Base-by-base conservation (phyloP, 2,113 vertebrate species). In the Laterallus jamaicensis region DNA sequence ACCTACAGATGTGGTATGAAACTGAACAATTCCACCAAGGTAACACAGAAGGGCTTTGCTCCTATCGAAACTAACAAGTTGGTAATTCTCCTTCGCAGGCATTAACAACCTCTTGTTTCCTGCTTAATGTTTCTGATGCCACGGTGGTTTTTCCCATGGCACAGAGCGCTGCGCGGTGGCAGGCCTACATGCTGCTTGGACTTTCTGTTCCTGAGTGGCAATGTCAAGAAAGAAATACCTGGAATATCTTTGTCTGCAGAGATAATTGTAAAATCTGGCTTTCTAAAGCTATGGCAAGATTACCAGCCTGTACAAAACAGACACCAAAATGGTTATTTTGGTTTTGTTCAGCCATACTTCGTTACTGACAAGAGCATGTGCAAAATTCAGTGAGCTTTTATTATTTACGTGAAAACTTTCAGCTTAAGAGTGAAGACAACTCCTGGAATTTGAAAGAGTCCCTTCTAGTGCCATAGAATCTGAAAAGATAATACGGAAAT, bases 1-100 rank as follows among this genome's bases (percentile, higher is more conserved):
- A 97, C 98, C 3, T 99, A 99, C 90, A 99, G 98, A 90, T 99
- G 99, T 93, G 99, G 99, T 19, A 98, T 99, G 98, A 99, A 99
- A 96, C 98, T 98, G 68, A 99, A 98, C 90, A 98, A 97, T 94
- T 87, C 97, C 84, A 93, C 98, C 49, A 99, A 99, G 98, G 99
- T 99, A 97, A 90, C 87, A 13, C 50, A 25, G 49, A 39, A 37
- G 2, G 35, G 29, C 42, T 75, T 76, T 83, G 79, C 50, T 77
- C n/a, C 21, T 70, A 73, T 20, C 42, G 44, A 94, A 75, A 75
- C 39, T 32, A 71, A 21, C 37, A 77, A 42, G 35, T 10, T 91
- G 21, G 2, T 68, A n/a, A 73, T 85, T 90, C 18, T 73, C 83
- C 29, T 88, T 62, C 74, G 21, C 40, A 70, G 77, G 39, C 32